These are phyloP conservation scores for Gymnogyps californianus DNA, from an alignment of 2,113 vertebrate species.

Conservation along the genomic window DNA sequence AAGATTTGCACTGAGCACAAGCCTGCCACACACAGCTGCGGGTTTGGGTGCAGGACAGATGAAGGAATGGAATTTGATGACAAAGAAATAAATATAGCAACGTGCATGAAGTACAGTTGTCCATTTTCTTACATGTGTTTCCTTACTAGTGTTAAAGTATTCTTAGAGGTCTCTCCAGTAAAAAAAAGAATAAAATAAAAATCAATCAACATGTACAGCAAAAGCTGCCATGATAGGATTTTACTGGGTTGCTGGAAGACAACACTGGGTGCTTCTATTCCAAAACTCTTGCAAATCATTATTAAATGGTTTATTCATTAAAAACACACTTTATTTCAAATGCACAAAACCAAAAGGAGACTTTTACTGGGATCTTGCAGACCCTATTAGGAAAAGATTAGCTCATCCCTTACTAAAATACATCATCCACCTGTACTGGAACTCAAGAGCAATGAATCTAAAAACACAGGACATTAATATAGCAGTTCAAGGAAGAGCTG, in stretches of 20 bases:
- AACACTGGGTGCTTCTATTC: neutral
- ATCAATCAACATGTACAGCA: neutral
- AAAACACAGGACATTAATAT: rapidly evolving
- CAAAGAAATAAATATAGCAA: neutral
- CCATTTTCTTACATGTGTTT: neutral
- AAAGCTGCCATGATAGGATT: neutral
- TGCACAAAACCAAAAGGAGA: neutral
- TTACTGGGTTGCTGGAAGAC: neutral
- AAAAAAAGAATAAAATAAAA: neutral
- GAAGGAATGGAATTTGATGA: neutral
- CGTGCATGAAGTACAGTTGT: neutral
- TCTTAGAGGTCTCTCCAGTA: neutral
- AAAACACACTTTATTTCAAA: neutral
- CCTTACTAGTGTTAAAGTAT: neutral
- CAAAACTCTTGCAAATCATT: neutral
- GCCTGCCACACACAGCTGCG: neutral
- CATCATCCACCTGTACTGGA: neutral
- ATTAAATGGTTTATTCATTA: neutral
- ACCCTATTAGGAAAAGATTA: neutral
- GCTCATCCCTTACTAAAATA: neutral
- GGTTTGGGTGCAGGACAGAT: neutral
- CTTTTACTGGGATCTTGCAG: neutral
- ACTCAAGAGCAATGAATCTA: neutral
- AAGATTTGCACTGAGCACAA: neutral
- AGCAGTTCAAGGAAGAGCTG: neutral